A percentile compares a stretch with the other conserved stretches of the same genome.
phyloP scores from a whole-genome alignment of 2,113 vertebrate species.

The Setophaga petechia region DNA sequence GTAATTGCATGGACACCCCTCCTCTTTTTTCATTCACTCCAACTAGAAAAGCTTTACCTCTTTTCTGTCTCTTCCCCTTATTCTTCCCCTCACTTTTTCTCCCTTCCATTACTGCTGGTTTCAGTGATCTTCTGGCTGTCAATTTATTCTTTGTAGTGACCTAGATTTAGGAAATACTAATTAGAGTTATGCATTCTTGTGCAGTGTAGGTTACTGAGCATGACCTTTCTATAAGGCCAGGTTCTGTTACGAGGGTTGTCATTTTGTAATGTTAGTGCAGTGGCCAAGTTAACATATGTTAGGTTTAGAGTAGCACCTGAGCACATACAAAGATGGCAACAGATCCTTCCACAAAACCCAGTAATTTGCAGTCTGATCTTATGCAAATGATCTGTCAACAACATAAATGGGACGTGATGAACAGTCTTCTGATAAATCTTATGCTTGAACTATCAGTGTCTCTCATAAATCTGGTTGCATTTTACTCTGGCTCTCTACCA shows the following conservation, averaged over 20 bases:
- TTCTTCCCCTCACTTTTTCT: not conserved
- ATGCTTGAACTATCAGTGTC: not conserved
- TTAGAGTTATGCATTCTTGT: not conserved
- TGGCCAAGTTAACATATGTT: not conserved
- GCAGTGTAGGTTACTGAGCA: not conserved
- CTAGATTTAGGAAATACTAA: not conserved
- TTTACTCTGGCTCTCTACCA: not conserved
- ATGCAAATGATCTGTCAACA: not conserved
- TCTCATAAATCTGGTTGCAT: not conserved
- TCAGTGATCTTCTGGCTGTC: not conserved
- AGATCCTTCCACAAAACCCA: not conserved
- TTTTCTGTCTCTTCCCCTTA: not conserved
- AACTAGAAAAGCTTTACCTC: not conserved
- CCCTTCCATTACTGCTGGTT: not conserved
- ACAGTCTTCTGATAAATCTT: not conserved
- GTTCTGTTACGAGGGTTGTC: not conserved
- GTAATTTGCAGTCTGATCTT: not conserved
- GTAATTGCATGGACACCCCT: not conserved
- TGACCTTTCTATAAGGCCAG: not conserved
- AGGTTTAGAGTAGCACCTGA: not conserved
- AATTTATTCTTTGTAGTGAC: not conserved
- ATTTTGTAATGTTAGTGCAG: not conserved
- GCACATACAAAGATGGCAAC: not conserved
- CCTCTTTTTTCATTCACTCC: not conserved
- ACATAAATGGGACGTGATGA: not conserved